Evolutionary conservation across 2,888 invertebrate genomes (phyloP).

Genomic region (Ormia ochracea): DNA sequence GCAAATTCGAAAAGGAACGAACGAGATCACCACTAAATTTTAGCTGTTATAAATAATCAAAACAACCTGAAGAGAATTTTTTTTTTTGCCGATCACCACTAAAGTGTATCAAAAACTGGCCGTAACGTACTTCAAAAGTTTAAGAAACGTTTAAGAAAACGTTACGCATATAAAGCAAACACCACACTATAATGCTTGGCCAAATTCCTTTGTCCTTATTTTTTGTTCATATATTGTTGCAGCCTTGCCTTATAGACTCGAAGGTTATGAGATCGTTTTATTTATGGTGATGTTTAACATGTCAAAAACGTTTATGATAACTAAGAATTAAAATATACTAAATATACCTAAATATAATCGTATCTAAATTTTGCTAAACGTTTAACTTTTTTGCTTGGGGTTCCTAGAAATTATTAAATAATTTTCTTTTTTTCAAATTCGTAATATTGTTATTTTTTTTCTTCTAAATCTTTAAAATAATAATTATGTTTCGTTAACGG

Average conservation of each 20-base stretch:
- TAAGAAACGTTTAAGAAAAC: constrained; percentile 12
- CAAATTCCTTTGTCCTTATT: background rate
- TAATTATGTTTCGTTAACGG: background rate
- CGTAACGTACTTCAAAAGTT: constrained; percentile 22
- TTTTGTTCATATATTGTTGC: background rate
- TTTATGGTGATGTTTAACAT: constrained; percentile 59
- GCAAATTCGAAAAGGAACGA: constrained; percentile 2
- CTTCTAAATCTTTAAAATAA: background rate
- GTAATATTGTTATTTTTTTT: background rate
- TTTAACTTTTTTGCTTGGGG: constrained; percentile 23
- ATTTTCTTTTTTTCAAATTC: background rate
- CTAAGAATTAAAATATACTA: constrained; percentile 47
- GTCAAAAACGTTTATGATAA: constrained; percentile 62
- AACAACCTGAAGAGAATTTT: constrained; percentile 27
- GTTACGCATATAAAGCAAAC: constrained; percentile 41
- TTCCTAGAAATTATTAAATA: constrained; percentile 62
- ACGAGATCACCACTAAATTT: constrained; percentile 33
- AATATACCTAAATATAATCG: background rate
- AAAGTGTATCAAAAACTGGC: constrained; percentile 28
- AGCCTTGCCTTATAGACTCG: constrained; percentile 13
- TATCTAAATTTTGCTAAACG: constrained; percentile 23
- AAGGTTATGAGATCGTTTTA: constrained; percentile 23
- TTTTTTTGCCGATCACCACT: constrained; percentile 42
- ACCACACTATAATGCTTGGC: background rate
- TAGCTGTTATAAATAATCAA: constrained; percentile 48